Conservation (phyloP, 2,888 invertebrate genomes). For the Ecliptopera silaceata region DNA sequence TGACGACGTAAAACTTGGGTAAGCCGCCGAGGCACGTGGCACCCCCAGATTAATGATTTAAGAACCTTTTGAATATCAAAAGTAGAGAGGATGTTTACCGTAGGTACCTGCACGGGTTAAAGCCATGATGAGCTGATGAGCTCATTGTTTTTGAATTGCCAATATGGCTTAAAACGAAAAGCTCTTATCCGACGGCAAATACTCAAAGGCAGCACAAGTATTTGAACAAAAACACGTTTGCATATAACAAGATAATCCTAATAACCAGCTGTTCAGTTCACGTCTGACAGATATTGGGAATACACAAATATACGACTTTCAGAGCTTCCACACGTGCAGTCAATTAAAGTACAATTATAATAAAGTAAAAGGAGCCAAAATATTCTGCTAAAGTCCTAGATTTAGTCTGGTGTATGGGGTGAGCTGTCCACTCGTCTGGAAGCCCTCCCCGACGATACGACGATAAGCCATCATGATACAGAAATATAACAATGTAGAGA, state of each 20-base stretch:
- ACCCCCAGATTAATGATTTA: too few species aligned
- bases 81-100: too few species aligned
- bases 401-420: too few species aligned
- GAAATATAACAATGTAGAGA: not conserved
- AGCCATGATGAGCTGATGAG: too few species aligned
- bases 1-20: too few species aligned
- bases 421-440: not conserved
- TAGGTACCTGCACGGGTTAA: too few species aligned
- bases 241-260: constrained; percentile 15
- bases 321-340: not conserved
- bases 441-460: not conserved
- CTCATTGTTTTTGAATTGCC: not conserved
- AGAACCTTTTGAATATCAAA: too few species aligned
- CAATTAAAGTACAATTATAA: too few species aligned
- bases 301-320: constrained; percentile 13
- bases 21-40: too few species aligned
- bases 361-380: too few species aligned
- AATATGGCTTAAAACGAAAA: constrained; percentile 6
- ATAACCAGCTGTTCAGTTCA: constrained; percentile 11
- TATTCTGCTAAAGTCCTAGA: too few species aligned
- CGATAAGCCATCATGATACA: not conserved
- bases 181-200: constrained; percentile 1
- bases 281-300: constrained; percentile 6
- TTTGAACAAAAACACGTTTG: constrained; percentile 16
- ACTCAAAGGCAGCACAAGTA: constrained; percentile 9